A percentile compares a stretch with the other conserved stretches of the same genome.
These are phyloP conservation scores for Agelaius tricolor DNA, from an alignment of 2,113 vertebrate species.

Conservation along the genomic window DNA sequence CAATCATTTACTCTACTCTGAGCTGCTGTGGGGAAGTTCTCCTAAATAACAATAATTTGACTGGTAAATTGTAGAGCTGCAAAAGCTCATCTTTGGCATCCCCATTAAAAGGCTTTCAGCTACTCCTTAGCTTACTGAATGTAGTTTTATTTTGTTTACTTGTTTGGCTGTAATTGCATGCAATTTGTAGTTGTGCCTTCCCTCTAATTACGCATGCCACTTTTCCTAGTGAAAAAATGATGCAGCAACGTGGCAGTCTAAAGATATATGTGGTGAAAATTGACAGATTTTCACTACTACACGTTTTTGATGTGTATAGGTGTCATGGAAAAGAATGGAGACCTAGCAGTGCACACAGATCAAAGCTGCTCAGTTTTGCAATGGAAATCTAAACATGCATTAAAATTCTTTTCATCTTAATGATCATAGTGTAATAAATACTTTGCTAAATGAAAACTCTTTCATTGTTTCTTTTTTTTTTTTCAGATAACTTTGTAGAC, in stretches of 20 bases:
- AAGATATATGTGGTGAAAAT: neutral
- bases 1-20: neutral
- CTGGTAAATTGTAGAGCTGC: constrained; percentile 54
- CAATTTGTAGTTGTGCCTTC: constrained; percentile 60
- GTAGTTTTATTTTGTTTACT: constrained; percentile 68
- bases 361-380: neutral
- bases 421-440: neutral
- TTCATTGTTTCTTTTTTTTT: neutral
- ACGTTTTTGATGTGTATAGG: neutral
- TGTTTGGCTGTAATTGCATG: constrained; percentile 60
- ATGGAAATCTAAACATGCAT: neutral
- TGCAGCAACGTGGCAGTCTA: neutral
- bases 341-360: neutral
- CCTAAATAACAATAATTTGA: constrained; percentile 55
- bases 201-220: constrained; percentile 55
- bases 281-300: neutral
- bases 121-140: constrained; percentile 54
- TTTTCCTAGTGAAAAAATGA: neutral
- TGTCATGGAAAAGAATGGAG: neutral
- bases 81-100: constrained; percentile 52
- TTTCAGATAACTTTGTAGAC: neutral
- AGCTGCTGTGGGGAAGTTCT: constrained; percentile 17
- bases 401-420: neutral
- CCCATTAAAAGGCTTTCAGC: constrained; percentile 58
- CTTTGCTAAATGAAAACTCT: neutral